Conservation (phyloP, 2,888 invertebrate genomes). For the Rhingia rostrata region DNA sequence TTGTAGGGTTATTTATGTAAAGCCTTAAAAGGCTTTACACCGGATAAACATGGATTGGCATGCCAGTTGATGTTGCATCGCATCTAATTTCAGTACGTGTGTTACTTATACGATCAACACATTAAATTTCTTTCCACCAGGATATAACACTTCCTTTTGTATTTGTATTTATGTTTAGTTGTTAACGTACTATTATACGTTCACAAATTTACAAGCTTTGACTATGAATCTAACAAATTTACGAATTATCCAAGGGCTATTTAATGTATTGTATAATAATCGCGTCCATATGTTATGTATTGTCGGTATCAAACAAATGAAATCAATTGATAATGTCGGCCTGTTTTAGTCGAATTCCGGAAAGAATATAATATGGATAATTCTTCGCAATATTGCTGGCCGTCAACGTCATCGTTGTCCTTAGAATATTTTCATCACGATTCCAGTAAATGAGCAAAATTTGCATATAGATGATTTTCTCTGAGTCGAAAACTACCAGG, state of each 20-base stretch:
- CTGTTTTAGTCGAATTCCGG: not conserved
- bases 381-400: not conserved
- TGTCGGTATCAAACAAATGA: conserved; percentile 9
- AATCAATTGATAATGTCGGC: conserved; percentile 36
- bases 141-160: not conserved
- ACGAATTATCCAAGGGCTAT: no score
- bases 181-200: no score
- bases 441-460: conserved; percentile 44
- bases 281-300: not conserved
- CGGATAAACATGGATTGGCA: conserved; percentile 41
- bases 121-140: not conserved
- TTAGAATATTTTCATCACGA: conserved; percentile 41
- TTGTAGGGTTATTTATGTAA: conserved; percentile 14
- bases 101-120: conserved; percentile 1
- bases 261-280: no score
- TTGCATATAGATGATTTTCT: conserved; percentile 46
- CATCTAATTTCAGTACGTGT: conserved; percentile 16
- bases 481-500: conserved; percentile 6
- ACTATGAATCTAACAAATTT: no score
- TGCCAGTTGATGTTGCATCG: conserved; percentile 35
- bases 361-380: conserved; percentile 9
- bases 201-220: no score
- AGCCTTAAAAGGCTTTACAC: conserved; percentile 17
- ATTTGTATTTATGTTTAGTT: not conserved
- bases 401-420: not conserved